phyloP scores from a whole-genome alignment of 2,113 vertebrate species.

The Phodopus roborovskii region DNA sequence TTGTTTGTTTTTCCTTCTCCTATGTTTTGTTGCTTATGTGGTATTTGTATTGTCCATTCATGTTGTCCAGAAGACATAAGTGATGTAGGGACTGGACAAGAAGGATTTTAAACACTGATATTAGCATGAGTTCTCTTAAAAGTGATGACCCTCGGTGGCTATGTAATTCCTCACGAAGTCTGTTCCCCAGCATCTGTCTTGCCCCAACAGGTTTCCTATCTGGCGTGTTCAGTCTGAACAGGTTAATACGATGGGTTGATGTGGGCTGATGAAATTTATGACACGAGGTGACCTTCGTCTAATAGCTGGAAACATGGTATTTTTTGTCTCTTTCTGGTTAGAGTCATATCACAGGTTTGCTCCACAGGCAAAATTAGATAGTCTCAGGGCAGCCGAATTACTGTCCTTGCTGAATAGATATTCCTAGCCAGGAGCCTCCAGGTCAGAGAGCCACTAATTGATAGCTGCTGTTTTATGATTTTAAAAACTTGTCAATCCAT shows the following conservation, averaged over 20 bases:
- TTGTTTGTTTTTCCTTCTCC: not conserved
- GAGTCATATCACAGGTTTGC: constrained; percentile 28
- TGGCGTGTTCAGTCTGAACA: constrained; percentile 36
- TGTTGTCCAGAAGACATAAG: constrained; percentile 10
- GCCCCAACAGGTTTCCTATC: constrained; percentile 42
- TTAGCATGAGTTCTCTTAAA: constrained; percentile 45
- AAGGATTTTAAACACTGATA: constrained; percentile 7
- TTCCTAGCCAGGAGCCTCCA: constrained; percentile 47
- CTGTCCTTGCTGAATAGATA: not conserved
- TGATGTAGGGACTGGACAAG: not conserved
- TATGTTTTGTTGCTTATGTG: constrained; percentile 43
- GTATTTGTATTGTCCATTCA: not conserved
- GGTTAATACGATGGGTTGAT: constrained; percentile 22
- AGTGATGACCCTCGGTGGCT: not conserved
- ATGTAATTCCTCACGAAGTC: not conserved
- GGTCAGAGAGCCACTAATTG: constrained; percentile 53
- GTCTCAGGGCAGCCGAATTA: not conserved
- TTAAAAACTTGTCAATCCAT: constrained; percentile 64
- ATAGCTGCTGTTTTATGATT: constrained; percentile 60
- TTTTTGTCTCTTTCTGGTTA: constrained; percentile 22
- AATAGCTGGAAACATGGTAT: not conserved
- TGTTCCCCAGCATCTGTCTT: constrained; percentile 28
- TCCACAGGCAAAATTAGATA: not conserved
- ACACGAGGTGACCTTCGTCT: constrained; percentile 38
- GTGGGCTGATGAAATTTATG: constrained; percentile 40